Base-by-base conservation (phyloP, 2,113 vertebrate species). In the Euleptes europaea region DNA sequence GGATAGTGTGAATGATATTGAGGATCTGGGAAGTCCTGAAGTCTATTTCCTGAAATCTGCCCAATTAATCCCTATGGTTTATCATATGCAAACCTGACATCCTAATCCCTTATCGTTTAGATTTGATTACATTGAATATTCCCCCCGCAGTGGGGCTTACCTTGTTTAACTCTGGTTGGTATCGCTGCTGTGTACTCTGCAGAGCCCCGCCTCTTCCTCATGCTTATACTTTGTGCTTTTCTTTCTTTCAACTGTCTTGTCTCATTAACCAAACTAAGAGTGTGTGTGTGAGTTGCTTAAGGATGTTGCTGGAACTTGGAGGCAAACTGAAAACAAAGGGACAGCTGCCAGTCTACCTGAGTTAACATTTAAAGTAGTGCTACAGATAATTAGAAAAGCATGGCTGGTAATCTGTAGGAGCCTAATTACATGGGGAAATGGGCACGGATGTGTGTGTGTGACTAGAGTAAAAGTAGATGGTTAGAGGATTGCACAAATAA, bases 191-290 rank as follows among this genome's bases (percentile, higher is more conserved):
- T 51, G 66, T 26, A 33, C 35, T 88, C 15, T 40, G 77, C 79
- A 2, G 0, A 47, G 0, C 54, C 1, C 0, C 51, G 75, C 88
- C 87, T 77, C 65, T 28, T 82, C 86, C 72, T 65, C 49, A 23
- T 65, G 80, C 44, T 76, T 49, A 82, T 67, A 66, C 31, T 74
- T 67, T 82, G 67, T 87, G 84, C 75, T 88, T 79, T 73, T 65
- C 60, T 42, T 15, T 82, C 47, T 75, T 60, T 49, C 77, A 0
- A 0, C 31, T n/a, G 54, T 10, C 44, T 54, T 82, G 60, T 65
- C 44, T 5, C 0, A 0, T 84, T 9, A 44, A 75, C 44, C 42
- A 63, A 66, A 57, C 83, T 49, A 70, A 75, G 0, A 0, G 0
- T 17, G 15, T 67, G 1, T 67, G 60, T 83, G 33, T n/a, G n/a